A percentile compares a stretch with the other conserved stretches of the same genome.
Evolutionary conservation across 2,888 invertebrate species (phyloP).

Genomic region (Lamellibrachia satsuma): DNA sequence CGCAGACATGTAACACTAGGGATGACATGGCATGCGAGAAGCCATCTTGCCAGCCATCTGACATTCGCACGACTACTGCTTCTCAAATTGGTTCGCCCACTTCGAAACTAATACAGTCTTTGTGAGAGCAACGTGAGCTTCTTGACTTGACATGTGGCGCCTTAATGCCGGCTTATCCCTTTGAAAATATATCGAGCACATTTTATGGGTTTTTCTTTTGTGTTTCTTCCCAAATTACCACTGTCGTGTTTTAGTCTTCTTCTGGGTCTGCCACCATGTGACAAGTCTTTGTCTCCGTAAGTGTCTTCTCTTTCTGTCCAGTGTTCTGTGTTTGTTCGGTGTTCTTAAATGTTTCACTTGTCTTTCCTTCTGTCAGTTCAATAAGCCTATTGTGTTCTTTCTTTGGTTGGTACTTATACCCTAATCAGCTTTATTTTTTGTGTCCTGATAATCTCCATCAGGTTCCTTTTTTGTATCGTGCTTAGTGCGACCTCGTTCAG

Average conservation of each 20-base stretch:
- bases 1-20: not conserved
- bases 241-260: not conserved
- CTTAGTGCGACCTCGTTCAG: no score
- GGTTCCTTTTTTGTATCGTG: no score
- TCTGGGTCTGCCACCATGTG: not conserved
- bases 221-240: not conserved
- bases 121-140: not conserved
- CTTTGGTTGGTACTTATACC: not conserved
- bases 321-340: not conserved
- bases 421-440: not conserved
- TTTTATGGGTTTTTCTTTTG: not conserved
- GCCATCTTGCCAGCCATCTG: not conserved
- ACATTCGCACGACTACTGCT: not conserved
- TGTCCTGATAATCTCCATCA: no score
- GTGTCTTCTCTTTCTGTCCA: not conserved
- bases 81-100: slow-evolving; percentile 17
- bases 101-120: not conserved
- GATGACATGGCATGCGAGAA: not conserved
- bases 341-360: not conserved
- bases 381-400: not conserved
- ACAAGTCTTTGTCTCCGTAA: not conserved
- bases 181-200: not conserved
- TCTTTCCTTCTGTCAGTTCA: no score
- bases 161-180: not conserved
- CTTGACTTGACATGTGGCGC: not conserved